Base-by-base conservation (phyloP, 2,797 vertebrate genomes). In the Parauchenoglanis ngamensis region DNA sequence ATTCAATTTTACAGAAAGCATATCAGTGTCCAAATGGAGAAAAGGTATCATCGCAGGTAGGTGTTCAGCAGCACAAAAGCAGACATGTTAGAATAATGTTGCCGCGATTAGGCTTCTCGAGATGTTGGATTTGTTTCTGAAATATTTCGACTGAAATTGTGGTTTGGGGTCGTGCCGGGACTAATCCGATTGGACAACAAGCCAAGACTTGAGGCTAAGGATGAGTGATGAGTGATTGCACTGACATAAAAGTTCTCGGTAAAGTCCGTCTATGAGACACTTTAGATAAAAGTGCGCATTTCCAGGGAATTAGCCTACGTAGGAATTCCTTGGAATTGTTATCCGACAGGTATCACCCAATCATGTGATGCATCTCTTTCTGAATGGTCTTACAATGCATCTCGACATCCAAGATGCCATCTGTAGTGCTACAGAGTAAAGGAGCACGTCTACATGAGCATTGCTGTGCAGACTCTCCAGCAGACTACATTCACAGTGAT, bases 401-500 rank as follows among this genome's bases (percentile, higher is more conserved):
- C 19, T 73, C 44, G 65, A n/a, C 65, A 80, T 21, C 56, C 15
- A 40, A 44, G 78, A 56, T 78, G 46, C 5, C 1, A 23, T 23
- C 2, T 52, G 49, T 28, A 76, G 49, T 19, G 12, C 56, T 61
- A 25, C 21, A 17, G 35, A 44, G 21, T 61, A 15, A 61, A 25
- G n/a, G 15, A 25, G 40, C 31, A 19, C 15, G 19, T 68, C 15
- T 68, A 35, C 35, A 35, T 46, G 70, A 23, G 40, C 10, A 23
- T 40, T 21, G 73, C 15, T 80, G 46, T 70, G 49, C 31, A 44
- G 76, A 15, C n/a, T 49, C 46, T 52, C 59, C 19, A 25, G 67
- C 13, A 61, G 23, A 46, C 68, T 63, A 23, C 2, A 4, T 75
- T 88, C 79, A 73, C 72, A 21, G 76, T 75, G 57, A 87, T 83